A percentile compares a stretch with the other conserved stretches of the same genome.
Evolutionary conservation across 1,140 invertebrate species (phyloP).

Genomic region (Papilio aristodemus): DNA sequence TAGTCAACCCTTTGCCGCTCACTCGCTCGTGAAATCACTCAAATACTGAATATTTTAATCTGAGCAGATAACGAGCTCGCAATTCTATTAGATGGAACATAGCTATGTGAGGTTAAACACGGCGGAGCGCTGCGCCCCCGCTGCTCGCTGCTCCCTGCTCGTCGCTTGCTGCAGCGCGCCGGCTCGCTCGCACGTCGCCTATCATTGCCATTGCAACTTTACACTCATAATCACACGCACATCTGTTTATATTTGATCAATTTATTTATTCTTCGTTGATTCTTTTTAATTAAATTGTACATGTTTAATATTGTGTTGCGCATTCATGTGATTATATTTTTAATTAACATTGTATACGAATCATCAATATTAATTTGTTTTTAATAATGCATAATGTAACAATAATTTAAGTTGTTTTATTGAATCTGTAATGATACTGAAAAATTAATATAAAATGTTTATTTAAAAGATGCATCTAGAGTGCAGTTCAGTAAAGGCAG

Average conservation of each 20-base stretch:
- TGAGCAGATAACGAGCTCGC: slow-evolving; percentile 79
- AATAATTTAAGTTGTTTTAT: background rate
- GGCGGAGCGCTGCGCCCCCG: slow-evolving; percentile 29
- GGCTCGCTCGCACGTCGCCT: slow-evolving; percentile 35
- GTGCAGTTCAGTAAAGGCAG: no score
- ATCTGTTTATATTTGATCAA: slow-evolving; percentile 38
- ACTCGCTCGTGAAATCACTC: slow-evolving; percentile 80
- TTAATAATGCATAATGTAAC: no score
- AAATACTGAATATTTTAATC: slow-evolving; percentile 81
- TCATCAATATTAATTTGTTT: background rate
- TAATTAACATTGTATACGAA: slow-evolving; percentile 2
- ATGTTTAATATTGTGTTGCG: no score
- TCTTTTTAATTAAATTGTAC: background rate
- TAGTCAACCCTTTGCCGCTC: slow-evolving; percentile 79
- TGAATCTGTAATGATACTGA: background rate
- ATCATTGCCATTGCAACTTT: slow-evolving; percentile 2
- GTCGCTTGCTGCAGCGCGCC: slow-evolving; percentile 42
- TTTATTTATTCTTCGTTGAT: slow-evolving; percentile 5
- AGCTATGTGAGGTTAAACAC: slow-evolving; percentile 74
- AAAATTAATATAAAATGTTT: no score
- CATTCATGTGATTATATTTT: background rate
- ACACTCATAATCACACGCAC: slow-evolving; percentile 36
- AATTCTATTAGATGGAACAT: slow-evolving; percentile 80
- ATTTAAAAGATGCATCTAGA: no score
- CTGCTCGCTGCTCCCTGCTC: no score